Evolutionary conservation across 2,888 invertebrate species (phyloP).

Genomic region (Eupithecia inturbata): DNA sequence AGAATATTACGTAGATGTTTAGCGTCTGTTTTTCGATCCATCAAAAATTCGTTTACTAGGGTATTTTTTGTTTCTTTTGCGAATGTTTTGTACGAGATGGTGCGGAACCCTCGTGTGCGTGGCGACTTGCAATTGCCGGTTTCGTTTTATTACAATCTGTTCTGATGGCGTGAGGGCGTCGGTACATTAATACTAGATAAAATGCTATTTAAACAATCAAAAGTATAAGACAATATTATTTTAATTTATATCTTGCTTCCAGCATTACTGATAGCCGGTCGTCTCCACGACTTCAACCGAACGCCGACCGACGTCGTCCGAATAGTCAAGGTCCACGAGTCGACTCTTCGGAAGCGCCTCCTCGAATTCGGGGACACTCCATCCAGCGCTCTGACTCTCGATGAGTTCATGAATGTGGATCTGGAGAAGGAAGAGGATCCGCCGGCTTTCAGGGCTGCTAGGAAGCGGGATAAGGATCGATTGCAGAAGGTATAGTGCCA

Average conservation of each 20-base stretch:
- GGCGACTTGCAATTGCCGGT: too few relatives aligned
- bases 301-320: constrained; percentile 94
- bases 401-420: constrained; percentile 98
- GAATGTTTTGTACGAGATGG: too few relatives aligned
- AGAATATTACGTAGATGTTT: too few relatives aligned
- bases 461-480: constrained; percentile 94
- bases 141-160: too few relatives aligned
- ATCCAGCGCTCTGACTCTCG: constrained; percentile 95
- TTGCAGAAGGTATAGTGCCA: constrained; percentile 86
- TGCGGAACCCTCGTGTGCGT: too few relatives aligned
- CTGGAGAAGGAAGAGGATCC: constrained; percentile 98
- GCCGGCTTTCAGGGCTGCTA: constrained; percentile 95
- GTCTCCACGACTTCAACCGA: constrained; percentile 95
- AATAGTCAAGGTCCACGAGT: constrained; percentile 97
- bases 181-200: too few relatives aligned
- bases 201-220: too few relatives aligned
- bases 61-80: too few relatives aligned
- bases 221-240: neutral
- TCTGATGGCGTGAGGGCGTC: too few relatives aligned
- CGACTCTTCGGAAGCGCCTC: constrained; percentile 94
- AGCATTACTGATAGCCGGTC: constrained; percentile 97
- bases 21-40: too few relatives aligned
- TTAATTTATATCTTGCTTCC: constrained; percentile 48
- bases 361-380: constrained; percentile 99
- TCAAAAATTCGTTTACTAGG: too few relatives aligned